Conservation (phyloP, 2,797 vertebrate genomes). For the Poecile montanus region DNA sequence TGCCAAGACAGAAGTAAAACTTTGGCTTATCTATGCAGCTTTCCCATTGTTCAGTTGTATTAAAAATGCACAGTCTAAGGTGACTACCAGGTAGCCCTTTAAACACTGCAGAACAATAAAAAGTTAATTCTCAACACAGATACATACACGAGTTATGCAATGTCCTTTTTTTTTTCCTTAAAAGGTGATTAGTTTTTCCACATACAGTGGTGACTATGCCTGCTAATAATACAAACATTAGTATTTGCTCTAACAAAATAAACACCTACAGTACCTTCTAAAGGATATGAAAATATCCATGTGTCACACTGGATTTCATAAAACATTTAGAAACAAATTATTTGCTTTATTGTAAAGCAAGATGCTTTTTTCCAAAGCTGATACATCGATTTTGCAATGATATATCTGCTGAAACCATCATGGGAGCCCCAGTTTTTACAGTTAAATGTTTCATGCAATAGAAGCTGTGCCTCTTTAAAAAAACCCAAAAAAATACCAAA, state of each 20-base stretch:
- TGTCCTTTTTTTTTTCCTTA: background rate
- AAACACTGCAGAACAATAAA: background rate
- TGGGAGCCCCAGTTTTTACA: background rate
- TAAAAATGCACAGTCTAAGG: background rate
- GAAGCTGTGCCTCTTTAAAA: background rate
- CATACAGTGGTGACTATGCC: background rate
- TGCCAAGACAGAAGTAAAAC: background rate
- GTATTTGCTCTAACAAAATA: background rate
- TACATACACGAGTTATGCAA: background rate
- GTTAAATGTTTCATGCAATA: background rate
- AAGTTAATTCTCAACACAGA: slow-evolving; percentile 20
- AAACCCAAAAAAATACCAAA: background rate
- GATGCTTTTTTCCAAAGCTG: background rate
- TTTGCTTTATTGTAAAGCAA: background rate
- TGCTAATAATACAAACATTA: background rate
- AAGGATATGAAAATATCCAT: background rate
- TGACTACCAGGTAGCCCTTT: background rate
- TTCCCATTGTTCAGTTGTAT: background rate
- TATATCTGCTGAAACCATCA: background rate
- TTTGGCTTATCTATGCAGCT: slow-evolving; percentile 12
- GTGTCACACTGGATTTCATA: background rate
- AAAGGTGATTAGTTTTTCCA: background rate
- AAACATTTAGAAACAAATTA: background rate
- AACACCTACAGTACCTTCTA: background rate
- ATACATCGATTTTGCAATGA: background rate